Evolutionary conservation across 1,140 invertebrate genomes (phyloP).

Genomic region (Telenomus remus): DNA sequence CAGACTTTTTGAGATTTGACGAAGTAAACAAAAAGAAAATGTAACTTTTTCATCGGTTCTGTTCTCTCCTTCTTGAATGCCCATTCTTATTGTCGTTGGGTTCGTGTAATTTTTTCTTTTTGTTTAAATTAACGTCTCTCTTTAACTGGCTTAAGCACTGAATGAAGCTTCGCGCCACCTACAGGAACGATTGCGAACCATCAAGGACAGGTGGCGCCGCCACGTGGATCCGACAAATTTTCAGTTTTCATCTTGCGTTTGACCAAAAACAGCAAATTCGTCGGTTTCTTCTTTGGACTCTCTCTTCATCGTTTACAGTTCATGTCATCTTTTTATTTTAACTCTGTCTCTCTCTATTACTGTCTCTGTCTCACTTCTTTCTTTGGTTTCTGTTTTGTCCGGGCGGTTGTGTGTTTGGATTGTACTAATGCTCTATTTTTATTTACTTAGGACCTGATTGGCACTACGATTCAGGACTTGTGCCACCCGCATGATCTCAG

Average conservation of each 20-base stretch:
- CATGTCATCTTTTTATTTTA: too few species aligned
- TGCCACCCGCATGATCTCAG: conserved; percentile 85
- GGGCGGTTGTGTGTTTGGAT: too few species aligned
- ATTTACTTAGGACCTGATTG: conserved; percentile 78
- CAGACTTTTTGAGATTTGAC: too few species aligned
- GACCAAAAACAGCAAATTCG: neutral
- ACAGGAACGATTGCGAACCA: conserved; percentile 34
- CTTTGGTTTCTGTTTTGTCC: conserved; percentile 5
- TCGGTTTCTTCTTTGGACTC: too few species aligned
- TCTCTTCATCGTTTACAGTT: too few species aligned
- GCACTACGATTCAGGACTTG: conserved; percentile 84
- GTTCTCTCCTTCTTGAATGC: too few species aligned
- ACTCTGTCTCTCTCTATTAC: too few species aligned
- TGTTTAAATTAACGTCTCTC: conserved; percentile 18
- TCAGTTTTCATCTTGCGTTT: conserved; percentile 30
- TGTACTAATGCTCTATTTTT: conserved; percentile 41
- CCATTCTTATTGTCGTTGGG: too few species aligned
- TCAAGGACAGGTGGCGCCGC: conserved; percentile 44
- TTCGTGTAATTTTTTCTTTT: too few species aligned
- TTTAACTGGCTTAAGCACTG: conserved; percentile 40
- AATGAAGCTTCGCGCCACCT: conserved; percentile 44
- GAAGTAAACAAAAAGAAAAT: too few species aligned
- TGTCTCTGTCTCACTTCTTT: neutral
- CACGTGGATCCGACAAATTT: conserved; percentile 30
- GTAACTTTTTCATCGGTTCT: too few species aligned